Evolutionary conservation across 1,140 invertebrate genomes (phyloP), one percentile per base, ranked within the genome.

Genomic region (Homalodisca vitripennis): DNA sequence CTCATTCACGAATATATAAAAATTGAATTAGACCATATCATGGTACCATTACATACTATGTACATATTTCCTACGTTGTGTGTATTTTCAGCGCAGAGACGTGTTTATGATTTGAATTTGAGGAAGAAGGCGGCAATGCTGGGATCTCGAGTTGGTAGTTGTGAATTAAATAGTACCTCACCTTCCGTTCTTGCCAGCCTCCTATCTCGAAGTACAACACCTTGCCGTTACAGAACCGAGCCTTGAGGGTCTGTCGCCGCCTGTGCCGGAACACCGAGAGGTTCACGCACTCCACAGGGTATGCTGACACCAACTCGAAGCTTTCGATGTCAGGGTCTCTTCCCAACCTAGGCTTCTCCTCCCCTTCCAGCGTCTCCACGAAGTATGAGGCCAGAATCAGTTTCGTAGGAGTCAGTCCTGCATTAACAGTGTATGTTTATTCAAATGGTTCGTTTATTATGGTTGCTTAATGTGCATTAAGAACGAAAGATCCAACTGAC

Each of bases 251-350:
- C 75, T 83, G 81, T 48, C 82, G 76, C 34, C 73, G 78, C 70
- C 79, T 81, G 65, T 80, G 77, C 63, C 81, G 80, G 74, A 85
- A 88, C n/a, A 87, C 74, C 69, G 81, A 84, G 22, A 88, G 74
- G 73, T 78, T 82, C 0, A 87, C 77, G 26, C 78, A 83, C 47
- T 85, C 81, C 17, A 87, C 73, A 10, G 86, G 85, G 76, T 84
- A 84, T 27, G 87, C 73, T 0, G 82, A 84, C n/a, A 85, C 75
- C 6, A 87, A 75, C 75, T 87, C 84, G 62, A 87, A 82, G 12
- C 77, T 82, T 75, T 85, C 84, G 51, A 83, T 82, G 65, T 82
- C 82, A 1, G 82, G 81, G 76, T 87, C 85, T 2, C 82, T 65
- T 10, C 73, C 53, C 24, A n/a, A 47, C 12, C 20, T 17, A 47